A percentile compares a stretch with the other conserved stretches of the same genome.
Conservation (phyloP, 2,797 vertebrate genomes). For the Tokudaia tokunoshimensis region DNA sequence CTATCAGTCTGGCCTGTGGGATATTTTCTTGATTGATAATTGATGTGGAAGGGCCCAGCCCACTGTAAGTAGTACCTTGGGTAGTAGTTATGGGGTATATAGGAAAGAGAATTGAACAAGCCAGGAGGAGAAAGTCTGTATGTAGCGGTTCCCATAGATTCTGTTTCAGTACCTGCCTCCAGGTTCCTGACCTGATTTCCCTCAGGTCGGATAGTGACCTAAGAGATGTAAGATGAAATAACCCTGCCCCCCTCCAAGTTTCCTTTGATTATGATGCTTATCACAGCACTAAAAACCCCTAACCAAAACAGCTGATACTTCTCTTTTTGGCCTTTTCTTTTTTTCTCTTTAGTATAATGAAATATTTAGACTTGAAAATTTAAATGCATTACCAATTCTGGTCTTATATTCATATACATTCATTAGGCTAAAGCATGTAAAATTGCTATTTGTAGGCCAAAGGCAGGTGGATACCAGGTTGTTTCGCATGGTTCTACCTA, state of each 20-base stretch:
- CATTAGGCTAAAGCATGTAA: neutral
- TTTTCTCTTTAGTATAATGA: neutral
- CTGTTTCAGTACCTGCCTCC: neutral
- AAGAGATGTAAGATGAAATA: neutral
- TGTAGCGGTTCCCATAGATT: neutral
- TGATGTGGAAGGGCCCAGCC: neutral
- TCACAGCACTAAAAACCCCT: neutral
- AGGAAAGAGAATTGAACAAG: neutral
- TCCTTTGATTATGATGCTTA: neutral
- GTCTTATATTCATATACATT: neutral
- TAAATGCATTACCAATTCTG: neutral
- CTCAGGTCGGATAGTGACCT: neutral
- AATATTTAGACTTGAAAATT: neutral
- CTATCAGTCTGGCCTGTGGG: neutral
- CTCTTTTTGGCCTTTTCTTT: neutral
- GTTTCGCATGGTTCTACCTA: conserved; percentile 31
- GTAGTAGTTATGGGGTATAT: neutral
- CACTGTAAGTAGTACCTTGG: neutral
- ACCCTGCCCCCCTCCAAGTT: neutral
- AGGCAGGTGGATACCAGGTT: neutral
- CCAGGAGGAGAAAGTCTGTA: neutral
- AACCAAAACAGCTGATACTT: neutral
- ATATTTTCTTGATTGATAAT: neutral
- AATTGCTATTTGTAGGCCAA: neutral
- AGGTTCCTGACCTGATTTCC: neutral